These are phyloP conservation scores for Catostylus mosaicus DNA, from an alignment of 30 jellyfish, hydroid and myxozoan genomes.

Conservation along the genomic window DNA sequence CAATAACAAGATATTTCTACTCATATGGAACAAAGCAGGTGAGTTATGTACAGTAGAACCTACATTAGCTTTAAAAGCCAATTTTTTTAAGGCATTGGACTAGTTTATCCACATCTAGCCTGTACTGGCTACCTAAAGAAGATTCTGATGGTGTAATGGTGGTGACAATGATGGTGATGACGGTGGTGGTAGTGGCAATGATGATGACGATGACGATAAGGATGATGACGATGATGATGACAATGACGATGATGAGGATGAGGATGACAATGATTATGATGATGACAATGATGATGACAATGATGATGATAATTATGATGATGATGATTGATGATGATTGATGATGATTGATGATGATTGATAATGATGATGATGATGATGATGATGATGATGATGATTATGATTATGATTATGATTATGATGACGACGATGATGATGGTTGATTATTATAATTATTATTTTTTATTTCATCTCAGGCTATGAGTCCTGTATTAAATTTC, in stretches of 20 bases:
- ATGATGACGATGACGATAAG: no score
- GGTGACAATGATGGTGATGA: no score
- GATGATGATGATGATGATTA: background rate
- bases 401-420: background rate
- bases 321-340: background rate
- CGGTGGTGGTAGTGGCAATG: no score
- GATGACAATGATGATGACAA: no score
- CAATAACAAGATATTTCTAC: constrained; percentile 82
- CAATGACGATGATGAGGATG: no score
- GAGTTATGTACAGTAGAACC: constrained; percentile 19
- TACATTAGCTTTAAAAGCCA: no score
- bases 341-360: background rate
- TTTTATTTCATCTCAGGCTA: constrained; percentile 52
- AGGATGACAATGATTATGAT: no score
- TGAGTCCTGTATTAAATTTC: constrained; percentile 74
- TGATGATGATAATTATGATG: background rate
- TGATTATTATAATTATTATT: background rate
- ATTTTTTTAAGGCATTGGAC: background rate
- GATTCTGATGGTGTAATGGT: no score
- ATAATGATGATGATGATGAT: background rate
- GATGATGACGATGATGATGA: no score
- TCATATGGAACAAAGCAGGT: constrained; percentile 91
- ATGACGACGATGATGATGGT: background rate
- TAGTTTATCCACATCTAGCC: no score
- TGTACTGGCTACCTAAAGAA: no score